A percentile compares a stretch with the other conserved stretches of the same genome.
phyloP scores from a whole-genome alignment of 2,113 vertebrate genomes.

The Aegotheles bennettii region DNA sequence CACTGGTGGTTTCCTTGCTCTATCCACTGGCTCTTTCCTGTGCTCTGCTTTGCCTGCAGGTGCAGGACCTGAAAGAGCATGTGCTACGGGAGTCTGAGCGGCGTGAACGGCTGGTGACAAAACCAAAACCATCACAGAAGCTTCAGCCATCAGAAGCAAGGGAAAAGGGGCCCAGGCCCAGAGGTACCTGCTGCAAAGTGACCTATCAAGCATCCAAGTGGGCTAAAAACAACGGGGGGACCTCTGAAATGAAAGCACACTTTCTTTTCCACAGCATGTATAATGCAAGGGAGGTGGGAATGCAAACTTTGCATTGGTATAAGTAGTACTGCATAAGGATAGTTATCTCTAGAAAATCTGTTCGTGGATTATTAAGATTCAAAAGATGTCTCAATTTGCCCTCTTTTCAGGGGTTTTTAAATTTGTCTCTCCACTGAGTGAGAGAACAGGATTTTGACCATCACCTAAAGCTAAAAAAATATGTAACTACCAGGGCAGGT shows the following conservation, averaged over 20 bases:
- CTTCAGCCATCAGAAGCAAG: neutral
- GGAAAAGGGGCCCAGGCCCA: neutral
- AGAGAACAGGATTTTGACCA: neutral
- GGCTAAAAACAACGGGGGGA: neutral
- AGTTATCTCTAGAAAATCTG: neutral
- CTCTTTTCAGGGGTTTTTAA: neutral
- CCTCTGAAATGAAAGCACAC: neutral
- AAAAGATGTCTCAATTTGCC: neutral
- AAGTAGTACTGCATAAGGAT: neutral
- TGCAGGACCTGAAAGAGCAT: neutral
- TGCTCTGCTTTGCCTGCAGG: neutral
- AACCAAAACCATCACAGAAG: neutral
- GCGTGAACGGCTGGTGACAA: slow-evolving; percentile 21
- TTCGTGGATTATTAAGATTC: neutral
- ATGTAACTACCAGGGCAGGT: neutral
- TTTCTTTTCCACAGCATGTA: neutral
- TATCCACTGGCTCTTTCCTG: neutral
- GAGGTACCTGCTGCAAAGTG: neutral
- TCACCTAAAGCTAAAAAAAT: neutral
- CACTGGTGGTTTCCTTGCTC: neutral
- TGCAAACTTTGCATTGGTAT: neutral
- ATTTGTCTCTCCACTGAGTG: neutral
- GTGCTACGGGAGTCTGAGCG: neutral
- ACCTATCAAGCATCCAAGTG: neutral
- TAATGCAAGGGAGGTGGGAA: neutral